Evolutionary conservation across 2,888 invertebrate genomes (phyloP), one percentile per base, ranked within the genome.

Genomic region (Pseudanteris insignis): DNA sequence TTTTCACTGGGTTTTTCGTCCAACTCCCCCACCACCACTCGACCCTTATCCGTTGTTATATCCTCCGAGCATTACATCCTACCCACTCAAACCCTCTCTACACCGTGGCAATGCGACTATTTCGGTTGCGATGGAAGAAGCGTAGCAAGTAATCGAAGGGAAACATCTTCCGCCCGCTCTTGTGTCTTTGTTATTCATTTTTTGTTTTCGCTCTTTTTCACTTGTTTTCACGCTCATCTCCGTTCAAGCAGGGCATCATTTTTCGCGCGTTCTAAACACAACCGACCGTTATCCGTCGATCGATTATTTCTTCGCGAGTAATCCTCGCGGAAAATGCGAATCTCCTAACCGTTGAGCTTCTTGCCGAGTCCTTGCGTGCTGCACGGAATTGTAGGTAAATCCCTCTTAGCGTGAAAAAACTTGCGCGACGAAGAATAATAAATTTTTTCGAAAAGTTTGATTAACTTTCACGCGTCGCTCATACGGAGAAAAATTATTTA

Each of bases 91-190:
- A n/a, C n/a, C n/a, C n/a, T n/a, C n/a, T n/a, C n/a, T n/a, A n/a
- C n/a, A n/a, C n/a, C n/a, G n/a, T n/a, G n/a, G n/a, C n/a, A n/a
- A n/a, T n/a, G n/a, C n/a, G n/a, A n/a, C n/a, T n/a, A n/a, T n/a
- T n/a, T n/a, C n/a, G n/a, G n/a, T n/a, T n/a, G n/a, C n/a, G n/a
- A n/a, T n/a, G n/a, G n/a, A n/a, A n/a, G n/a, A n/a, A n/a, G n/a
- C n/a, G n/a, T n/a, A n/a, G n/a, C 29, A 53, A 38, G 51, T 47
- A 57, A 57, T 48, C 34, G 63, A 44, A 60, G 37, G 59, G 46
- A 60, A 54, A 46, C 46, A 38, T 40, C 47, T 41, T 29, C 46
- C 24, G 26, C 40, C 36, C 41, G 11, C 29, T 34, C 30, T 18
- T 38, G 51, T 8, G 18, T 40, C 37, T 38, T 15, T 25, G 12